Percentiles rank a stretch among this genome's conserved stretches.
Evolutionary conservation across 2,797 vertebrate species (phyloP).

Genomic region (Scleropages formosus): DNA sequence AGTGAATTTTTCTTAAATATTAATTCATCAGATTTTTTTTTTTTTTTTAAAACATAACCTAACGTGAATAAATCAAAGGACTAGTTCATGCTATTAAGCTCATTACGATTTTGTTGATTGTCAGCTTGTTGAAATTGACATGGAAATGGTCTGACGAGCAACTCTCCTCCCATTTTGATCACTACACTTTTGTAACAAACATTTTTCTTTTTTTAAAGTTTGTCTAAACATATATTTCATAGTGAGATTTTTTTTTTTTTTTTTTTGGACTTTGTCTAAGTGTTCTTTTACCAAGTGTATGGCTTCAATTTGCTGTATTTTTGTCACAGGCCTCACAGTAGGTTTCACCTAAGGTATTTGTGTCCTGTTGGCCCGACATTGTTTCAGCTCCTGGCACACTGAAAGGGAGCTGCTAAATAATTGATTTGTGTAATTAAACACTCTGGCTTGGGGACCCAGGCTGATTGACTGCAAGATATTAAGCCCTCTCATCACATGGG

Average conservation of each 20-base stretch:
- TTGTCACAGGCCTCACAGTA: conserved; percentile 22
- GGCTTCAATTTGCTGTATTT: conserved; percentile 18
- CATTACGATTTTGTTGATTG: too few relatives aligned
- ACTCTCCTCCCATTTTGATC: too few relatives aligned
- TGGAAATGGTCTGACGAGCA: too few relatives aligned
- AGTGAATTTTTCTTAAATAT: too few relatives aligned
- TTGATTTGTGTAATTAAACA: conserved; percentile 82
- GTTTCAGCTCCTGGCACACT: conserved; percentile 63
- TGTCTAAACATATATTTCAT: neutral
- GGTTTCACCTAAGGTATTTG: conserved; percentile 27
- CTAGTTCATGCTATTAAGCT: too few relatives aligned
- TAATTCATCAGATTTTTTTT: too few relatives aligned
- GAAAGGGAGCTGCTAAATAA: conserved; percentile 80
- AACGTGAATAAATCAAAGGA: too few relatives aligned
- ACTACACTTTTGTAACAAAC: neutral
- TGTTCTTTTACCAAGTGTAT: conserved; percentile 4
- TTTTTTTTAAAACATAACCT: too few relatives aligned
- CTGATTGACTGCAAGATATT: conserved; percentile 81
- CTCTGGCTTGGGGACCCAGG: conserved; percentile 71
- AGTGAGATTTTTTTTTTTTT: conserved; percentile 6
- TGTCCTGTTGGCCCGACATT: conserved; percentile 41
- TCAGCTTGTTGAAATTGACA: too few relatives aligned
- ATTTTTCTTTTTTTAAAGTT: neutral
- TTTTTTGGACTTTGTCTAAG: neutral
- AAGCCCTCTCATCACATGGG: conserved; percentile 76